phyloP scores from a whole-genome alignment of 2,888 invertebrate species.

The Agrenia bidenticulata region DNA sequence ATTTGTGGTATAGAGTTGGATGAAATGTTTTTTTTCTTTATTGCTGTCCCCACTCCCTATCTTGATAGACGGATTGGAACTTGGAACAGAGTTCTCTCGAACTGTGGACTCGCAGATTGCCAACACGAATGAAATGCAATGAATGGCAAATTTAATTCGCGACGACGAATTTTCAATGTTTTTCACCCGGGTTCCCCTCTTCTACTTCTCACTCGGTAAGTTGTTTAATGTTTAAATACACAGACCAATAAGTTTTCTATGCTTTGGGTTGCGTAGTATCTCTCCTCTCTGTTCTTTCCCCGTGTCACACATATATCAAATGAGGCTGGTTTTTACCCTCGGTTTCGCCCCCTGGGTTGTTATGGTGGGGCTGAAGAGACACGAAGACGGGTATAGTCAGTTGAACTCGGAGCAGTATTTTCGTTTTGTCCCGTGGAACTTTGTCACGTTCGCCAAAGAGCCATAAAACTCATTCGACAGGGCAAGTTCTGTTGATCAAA shows the following conservation, averaged over 20 bases:
- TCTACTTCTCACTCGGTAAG: conserved; percentile 1
- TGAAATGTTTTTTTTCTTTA: no score
- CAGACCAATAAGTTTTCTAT: neutral
- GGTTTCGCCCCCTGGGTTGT: neutral
- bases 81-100: no score
- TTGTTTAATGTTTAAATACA: conserved; percentile 13
- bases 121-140: conserved; percentile 27
- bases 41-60: no score
- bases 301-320: neutral
- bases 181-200: conserved; percentile 19
- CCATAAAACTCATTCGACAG: conserved; percentile 13
- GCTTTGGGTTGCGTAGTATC: no score
- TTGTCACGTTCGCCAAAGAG: conserved; percentile 19
- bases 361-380: neutral
- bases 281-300: neutral
- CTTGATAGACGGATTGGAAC: no score
- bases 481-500: conserved; percentile 5
- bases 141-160: conserved; percentile 44
- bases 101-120: neutral
- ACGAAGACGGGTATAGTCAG: neutral
- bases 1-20: no score
- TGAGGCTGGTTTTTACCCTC: neutral
- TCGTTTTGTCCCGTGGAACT: neutral
- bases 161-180: conserved; percentile 23
- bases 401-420: no score